These are phyloP conservation scores for Esox niger DNA, from an alignment of 2,113 vertebrate genomes.

Conservation along the genomic window DNA sequence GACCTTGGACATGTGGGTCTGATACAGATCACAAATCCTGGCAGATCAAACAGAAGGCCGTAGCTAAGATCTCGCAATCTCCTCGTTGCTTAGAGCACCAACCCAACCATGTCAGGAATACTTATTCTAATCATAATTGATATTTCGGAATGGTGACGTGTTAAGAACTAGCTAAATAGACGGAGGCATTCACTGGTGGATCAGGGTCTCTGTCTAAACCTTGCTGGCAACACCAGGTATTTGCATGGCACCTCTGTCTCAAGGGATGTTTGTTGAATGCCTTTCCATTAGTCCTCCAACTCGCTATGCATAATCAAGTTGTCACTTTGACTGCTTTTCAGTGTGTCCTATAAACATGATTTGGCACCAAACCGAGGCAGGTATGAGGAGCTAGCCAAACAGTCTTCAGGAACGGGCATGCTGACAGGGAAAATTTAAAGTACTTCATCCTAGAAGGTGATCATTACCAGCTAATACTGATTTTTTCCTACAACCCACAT, in stretches of 20 bases:
- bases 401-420: not conserved
- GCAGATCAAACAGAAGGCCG: not conserved
- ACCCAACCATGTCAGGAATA: not conserved
- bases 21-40: not conserved
- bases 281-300: not conserved
- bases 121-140: not conserved
- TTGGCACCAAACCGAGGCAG: not conserved
- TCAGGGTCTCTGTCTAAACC: not conserved
- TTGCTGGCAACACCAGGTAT: not conserved
- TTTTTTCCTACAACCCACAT: not conserved
- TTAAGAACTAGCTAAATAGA: not conserved
- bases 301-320: constrained; percentile 5
- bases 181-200: not conserved
- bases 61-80: not conserved
- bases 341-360: constrained; percentile 2
- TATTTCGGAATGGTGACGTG: not conserved
- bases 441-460: not conserved
- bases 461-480: not conserved
- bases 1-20: not conserved
- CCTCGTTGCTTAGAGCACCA: not conserved
- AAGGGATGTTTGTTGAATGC: not conserved
- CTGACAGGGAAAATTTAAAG: not conserved
- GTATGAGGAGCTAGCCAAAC: not conserved
- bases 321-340: constrained; percentile 12
- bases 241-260: not conserved